Evolutionary conservation across 2,888 invertebrate species (phyloP).

Genomic region (Yponomeuta evonymella): DNA sequence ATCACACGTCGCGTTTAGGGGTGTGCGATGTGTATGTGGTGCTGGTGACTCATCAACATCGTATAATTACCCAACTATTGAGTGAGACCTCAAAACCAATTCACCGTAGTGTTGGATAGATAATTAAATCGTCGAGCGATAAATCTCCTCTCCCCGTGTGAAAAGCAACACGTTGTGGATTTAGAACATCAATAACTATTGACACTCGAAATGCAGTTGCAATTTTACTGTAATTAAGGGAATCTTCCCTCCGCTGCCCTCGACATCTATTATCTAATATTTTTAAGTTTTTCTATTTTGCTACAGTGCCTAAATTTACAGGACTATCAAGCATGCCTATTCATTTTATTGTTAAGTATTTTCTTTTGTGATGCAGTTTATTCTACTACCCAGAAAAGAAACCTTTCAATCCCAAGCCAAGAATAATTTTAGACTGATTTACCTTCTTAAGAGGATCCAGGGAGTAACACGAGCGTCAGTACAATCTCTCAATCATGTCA

Average conservation of each 20-base stretch:
- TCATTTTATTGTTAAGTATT: no score
- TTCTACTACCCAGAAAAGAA: no score
- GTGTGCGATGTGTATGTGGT: background rate
- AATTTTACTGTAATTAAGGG: conserved; percentile 15
- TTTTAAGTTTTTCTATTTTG: background rate
- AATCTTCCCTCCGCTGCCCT: background rate
- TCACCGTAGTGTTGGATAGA: conserved; percentile 6
- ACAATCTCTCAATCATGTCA: no score
- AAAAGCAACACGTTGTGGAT: conserved; percentile 42
- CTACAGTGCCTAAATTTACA: background rate
- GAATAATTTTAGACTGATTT: no score
- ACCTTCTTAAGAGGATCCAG: no score
- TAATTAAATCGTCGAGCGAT: conserved; percentile 46
- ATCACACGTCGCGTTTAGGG: background rate
- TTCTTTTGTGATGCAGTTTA: no score
- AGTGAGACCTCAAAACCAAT: conserved; percentile 12
- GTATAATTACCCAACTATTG: background rate
- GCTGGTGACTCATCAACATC: background rate
- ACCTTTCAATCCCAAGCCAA: no score
- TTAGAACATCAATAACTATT: conserved; percentile 20
- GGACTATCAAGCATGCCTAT: no score
- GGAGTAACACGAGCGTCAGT: no score
- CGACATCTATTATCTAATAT: background rate
- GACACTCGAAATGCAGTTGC: conserved; percentile 14
- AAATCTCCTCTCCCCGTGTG: conserved; percentile 63